Evolutionary conservation across 1,140 invertebrate species (phyloP).

Genomic region (Achroia grisella): DNA sequence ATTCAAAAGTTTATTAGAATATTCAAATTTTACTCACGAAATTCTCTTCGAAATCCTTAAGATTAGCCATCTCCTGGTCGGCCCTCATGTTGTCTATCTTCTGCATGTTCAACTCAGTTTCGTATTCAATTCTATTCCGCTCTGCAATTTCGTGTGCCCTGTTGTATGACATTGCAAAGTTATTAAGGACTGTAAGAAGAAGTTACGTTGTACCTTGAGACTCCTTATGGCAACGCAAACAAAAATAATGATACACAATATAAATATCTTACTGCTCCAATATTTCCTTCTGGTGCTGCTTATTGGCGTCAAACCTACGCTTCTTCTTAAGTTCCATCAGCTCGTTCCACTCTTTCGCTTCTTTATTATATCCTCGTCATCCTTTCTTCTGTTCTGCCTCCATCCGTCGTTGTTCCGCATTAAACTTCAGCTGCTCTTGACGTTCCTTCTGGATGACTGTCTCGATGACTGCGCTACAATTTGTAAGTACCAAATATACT

Average conservation of each 20-base stretch:
- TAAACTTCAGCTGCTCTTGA: constrained; percentile 56
- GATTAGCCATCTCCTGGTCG: constrained; percentile 44
- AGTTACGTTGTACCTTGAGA: too few relatives aligned
- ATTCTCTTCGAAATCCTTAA: constrained; percentile 46
- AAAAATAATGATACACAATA: too few relatives aligned
- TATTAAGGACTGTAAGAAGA: too few relatives aligned
- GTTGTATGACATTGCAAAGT: background rate
- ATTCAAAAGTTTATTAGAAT: too few relatives aligned
- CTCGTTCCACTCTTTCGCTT: constrained; percentile 53
- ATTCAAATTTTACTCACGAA: constrained; percentile 38
- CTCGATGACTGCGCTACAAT: constrained; percentile 56
- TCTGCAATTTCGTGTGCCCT: constrained; percentile 50
- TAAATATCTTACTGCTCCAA: constrained; percentile 39
- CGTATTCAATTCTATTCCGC: constrained; percentile 43
- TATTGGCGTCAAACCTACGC: constrained; percentile 43
- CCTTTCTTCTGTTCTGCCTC: constrained; percentile 37
- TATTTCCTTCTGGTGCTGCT: constrained; percentile 50
- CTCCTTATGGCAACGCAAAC: too few relatives aligned
- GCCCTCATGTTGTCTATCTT: constrained; percentile 58
- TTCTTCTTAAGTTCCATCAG: constrained; percentile 30
- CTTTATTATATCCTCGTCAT: constrained; percentile 46
- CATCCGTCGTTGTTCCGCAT: constrained; percentile 28
- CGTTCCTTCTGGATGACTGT: constrained; percentile 59
- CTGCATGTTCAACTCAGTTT: constrained; percentile 47
- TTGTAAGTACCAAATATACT: background rate